These are phyloP conservation scores for Centropus unirufus DNA, from an alignment of 2,113 vertebrate species.

Conservation along the genomic window DNA sequence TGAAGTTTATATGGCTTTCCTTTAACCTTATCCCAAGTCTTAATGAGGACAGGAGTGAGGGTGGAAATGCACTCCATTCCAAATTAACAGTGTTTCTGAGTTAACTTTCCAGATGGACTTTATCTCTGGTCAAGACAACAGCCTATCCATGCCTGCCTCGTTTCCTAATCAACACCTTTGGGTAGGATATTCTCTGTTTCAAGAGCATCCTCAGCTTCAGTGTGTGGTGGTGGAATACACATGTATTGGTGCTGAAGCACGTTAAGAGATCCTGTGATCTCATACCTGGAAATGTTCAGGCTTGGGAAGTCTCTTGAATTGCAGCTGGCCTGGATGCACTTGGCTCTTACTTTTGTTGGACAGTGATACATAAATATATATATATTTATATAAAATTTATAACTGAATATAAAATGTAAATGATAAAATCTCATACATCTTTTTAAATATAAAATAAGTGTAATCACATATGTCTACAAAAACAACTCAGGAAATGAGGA, in stretches of 20 bases:
- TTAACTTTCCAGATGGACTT: background rate
- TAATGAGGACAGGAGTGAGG: background rate
- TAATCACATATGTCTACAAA: background rate
- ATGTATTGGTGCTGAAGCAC: background rate
- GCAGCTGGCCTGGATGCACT: background rate
- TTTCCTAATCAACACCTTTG: background rate
- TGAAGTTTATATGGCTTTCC: background rate
- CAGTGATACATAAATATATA: background rate
- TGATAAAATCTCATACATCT: background rate
- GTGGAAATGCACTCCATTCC: background rate
- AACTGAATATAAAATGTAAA: background rate
- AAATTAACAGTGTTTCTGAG: background rate
- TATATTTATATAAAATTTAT: background rate
- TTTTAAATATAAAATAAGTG: background rate
- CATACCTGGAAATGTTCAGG: background rate
- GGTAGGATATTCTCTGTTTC: background rate
- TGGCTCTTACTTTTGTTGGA: background rate
- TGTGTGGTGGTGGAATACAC: background rate
- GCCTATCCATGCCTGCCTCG: background rate
- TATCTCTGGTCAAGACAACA: background rate
- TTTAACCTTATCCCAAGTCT: background rate
- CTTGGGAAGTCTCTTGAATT: background rate
- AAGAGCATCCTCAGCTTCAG: background rate
- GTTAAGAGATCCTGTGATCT: fast-evolving
- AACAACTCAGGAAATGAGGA: background rate